Percentiles rank a stretch among this genome's conserved stretches.
These are phyloP conservation scores for Nothocercus julius DNA, from an alignment of 2,113 vertebrate genomes.

Conservation along the genomic window DNA sequence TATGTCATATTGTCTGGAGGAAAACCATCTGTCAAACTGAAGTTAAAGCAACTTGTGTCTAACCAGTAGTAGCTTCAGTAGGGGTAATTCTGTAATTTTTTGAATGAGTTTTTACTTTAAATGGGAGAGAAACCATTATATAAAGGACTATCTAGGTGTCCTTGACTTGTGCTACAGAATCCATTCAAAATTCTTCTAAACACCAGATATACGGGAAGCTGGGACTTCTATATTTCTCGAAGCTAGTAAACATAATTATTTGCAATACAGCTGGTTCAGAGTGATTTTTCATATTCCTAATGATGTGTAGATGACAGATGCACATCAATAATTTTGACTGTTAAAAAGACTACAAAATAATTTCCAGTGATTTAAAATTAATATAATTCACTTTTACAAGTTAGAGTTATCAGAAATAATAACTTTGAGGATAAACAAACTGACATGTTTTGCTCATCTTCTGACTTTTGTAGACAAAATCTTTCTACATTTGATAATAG, in stretches of 20 bases:
- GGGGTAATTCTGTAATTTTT: neutral
- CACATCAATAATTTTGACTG: neutral
- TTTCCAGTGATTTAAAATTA: neutral
- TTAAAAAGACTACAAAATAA: neutral
- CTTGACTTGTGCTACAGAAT: fast-evolving
- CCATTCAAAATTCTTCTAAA: neutral
- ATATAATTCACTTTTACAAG: neutral
- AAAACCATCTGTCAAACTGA: neutral
- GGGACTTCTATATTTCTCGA: neutral
- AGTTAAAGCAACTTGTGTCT: neutral
- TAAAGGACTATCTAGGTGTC: neutral
- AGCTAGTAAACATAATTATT: neutral
- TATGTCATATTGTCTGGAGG: neutral
- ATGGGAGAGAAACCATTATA: neutral
- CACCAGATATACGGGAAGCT: neutral
- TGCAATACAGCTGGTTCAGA: neutral
- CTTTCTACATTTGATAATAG: neutral
- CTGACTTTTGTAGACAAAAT: neutral
- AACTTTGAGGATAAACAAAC: neutral
- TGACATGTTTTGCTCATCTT: neutral
- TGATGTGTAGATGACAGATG: neutral
- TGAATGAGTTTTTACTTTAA: neutral
- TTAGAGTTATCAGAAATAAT: neutral
- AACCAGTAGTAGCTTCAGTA: neutral
- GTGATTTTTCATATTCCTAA: neutral